Evolutionary conservation across 2,113 vertebrate species (phyloP).

Genomic region (Stigmatopora nigra): DNA sequence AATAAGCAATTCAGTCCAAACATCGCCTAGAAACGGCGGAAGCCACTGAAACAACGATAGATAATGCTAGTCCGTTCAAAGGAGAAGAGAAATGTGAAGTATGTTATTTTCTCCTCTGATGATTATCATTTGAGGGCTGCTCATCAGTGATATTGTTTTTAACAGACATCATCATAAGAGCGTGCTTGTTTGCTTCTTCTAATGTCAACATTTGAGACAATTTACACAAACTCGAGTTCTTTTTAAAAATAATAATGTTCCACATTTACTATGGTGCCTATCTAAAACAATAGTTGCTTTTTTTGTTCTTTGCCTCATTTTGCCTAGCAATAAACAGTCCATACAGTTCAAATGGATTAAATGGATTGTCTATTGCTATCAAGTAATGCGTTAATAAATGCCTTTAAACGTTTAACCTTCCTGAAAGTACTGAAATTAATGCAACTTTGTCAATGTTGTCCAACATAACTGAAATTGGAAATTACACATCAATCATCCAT

Average conservation of each 20-base stretch:
- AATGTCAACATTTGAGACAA: constrained; percentile 23
- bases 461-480: no score
- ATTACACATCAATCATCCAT: no score
- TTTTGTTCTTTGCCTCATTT: neutral
- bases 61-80: constrained; percentile 61
- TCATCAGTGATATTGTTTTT: constrained; percentile 39
- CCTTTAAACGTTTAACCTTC: no score
- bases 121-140: constrained; percentile 32
- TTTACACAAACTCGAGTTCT: no score
- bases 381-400: no score
- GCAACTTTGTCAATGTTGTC: no score
- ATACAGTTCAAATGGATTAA: no score
- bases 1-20: constrained; percentile 69
- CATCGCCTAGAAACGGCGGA: constrained; percentile 50
- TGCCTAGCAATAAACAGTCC: no score
- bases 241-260: neutral
- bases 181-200: constrained; percentile 30
- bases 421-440: no score
- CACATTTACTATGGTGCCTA: no score
- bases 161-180: constrained; percentile 38
- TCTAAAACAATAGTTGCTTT: neutral
- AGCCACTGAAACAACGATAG: constrained; percentile 61
- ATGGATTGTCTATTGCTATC: no score
- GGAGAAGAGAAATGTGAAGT: constrained; percentile 52
- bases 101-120: constrained; percentile 26